Base-by-base conservation (phyloP, 2,888 invertebrate genomes). In the Corythucha ciliata region DNA sequence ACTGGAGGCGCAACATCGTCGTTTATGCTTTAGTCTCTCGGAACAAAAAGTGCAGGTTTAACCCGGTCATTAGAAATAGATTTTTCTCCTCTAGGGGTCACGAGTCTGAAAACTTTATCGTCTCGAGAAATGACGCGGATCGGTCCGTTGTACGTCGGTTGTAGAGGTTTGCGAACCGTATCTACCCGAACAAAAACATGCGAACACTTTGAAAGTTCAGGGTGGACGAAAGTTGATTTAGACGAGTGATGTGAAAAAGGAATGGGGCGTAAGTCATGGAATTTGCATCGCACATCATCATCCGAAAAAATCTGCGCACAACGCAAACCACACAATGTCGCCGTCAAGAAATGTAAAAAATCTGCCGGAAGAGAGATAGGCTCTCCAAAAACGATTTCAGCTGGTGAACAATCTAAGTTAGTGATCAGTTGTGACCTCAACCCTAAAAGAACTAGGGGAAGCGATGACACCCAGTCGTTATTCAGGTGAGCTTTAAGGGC, bases 381-480 rank as follows among this genome's bases (percentile, higher is more conserved):
- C 34, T 57, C 54, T 1, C 66, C 65, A 46, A 63, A 66, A 0
- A 66, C 56, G 39, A 68, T 46, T 34, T 66, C 63, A 1, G 66
- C 62, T 22, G 65, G 52, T 2, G 63, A 62, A 4, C 62, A 54
- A 20, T 60, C 42, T 3, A 65, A 24, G 50, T 67, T 64, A 34
- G 64, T 64, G 47, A 65, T 66, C 20, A 54, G 56, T 2, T 60
- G 51, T 0, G 62, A 55, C 4, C 67, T 59, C 4, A 66, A 25
- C 1, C 65, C 67, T 2, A 68, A 53, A 1, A 68, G 53, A 5
- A 68, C 62, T 3, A 59, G 49, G 1, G 67, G 66, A n/a, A 69
- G 58, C 4, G 54, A 49, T 5, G 58, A 56, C 2, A 56, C 32
- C 65, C 67, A 67, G 27, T 57, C 48, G 48, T 24, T 24, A 4